Base-by-base conservation (phyloP, 2,113 vertebrate species). In the Gymnogyps californianus region DNA sequence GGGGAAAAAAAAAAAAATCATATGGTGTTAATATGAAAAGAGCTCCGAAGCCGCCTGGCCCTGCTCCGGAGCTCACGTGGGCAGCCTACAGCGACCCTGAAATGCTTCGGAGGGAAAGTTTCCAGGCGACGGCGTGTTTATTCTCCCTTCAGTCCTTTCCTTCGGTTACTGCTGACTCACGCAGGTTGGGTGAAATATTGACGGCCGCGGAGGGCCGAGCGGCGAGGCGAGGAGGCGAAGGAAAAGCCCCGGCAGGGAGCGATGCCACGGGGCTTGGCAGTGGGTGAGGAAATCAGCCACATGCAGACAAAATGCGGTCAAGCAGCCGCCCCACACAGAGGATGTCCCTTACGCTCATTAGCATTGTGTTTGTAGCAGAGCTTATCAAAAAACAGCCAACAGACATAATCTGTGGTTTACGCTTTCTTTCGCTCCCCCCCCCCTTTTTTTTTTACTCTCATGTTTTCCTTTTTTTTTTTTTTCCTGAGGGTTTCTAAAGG, bases 381-480 rank as follows among this genome's bases (percentile, higher is more conserved):
- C 92, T 97, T 97, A 96, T 97, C 96, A 96, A 93, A 96, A 97
- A 97, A 97, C 88, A 96, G 95, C 96, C 96, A 98, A 97, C 96
- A 97, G 95, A 96, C 90, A 95, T 97, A 95, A 97, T 97, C 97
- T 95, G 97, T 95, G 96, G 95, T 94, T 97, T 96, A 89, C 4
- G 47, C 87, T 95, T 94, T 95, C 94, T 97, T 96, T 95, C 70
- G 44, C 75, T 83, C 76, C 34, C 19, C 64, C 76, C 34, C 19
- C 64, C 40, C 59, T 47, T 59, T 38, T 42, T 55, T 80, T 54
- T 38, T 17, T 4, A 3, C 32, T 70, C 58, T 57, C 34, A 83
- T 90, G 11, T 83, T 96, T 94, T 62, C 44, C 11, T 46, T 20
- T 62, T 11, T 21, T 36, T 40, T 31, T 76, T 86, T 65, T 49